A percentile compares a stretch with the other conserved stretches of the same genome.
phyloP scores from a whole-genome alignment of 2,888 invertebrate species.

The Catocala fraxini region DNA sequence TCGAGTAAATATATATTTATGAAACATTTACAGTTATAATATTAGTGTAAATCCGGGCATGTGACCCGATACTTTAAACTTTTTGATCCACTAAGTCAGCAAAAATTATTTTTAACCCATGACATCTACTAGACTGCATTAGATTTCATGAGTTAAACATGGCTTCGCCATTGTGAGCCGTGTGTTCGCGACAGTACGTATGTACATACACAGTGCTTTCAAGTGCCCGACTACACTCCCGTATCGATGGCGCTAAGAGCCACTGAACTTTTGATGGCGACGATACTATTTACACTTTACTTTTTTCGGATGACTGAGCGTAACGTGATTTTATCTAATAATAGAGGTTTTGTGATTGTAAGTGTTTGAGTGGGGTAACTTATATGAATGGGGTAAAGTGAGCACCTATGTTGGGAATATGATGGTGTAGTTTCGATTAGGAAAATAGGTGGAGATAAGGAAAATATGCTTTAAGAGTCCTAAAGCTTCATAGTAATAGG shows the following conservation, averaged over 20 bases:
- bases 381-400: neutral
- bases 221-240: constrained; percentile 48
- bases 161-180: neutral
- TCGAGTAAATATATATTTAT: too few relatives aligned
- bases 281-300: constrained; percentile 58
- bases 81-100: too few relatives aligned
- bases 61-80: too few relatives aligned
- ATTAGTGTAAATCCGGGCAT: too few relatives aligned
- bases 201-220: constrained; percentile 48
- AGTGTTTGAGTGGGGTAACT: constrained; percentile 10
- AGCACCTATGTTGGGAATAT: neutral
- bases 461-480: neutral
- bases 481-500: too few relatives aligned
- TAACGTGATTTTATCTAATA: constrained; percentile 38
- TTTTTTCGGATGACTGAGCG: constrained; percentile 35
- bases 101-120: too few relatives aligned
- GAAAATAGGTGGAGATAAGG: too few relatives aligned
- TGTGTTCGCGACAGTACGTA: constrained; percentile 36
- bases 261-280: constrained; percentile 64
- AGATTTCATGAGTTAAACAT: neutral
- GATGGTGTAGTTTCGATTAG: too few relatives aligned
- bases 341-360: constrained; percentile 7
- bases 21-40: too few relatives aligned
- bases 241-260: constrained; percentile 59
- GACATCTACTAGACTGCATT: too few relatives aligned